phyloP scores from a whole-genome alignment of 2,888 invertebrate genomes.

The Tenthredo amoena region DNA sequence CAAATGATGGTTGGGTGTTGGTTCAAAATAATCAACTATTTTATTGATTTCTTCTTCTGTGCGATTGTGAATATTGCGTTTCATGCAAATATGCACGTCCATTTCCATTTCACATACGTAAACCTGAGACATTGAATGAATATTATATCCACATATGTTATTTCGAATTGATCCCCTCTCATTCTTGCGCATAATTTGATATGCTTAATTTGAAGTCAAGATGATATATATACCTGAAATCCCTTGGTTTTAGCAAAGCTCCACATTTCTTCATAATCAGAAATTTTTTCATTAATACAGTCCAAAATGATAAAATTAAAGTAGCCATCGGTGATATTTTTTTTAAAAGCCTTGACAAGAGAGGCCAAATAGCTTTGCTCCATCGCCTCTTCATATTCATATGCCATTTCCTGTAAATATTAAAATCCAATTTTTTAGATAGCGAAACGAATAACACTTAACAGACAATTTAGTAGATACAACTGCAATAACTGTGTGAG shows the following conservation, averaged over 20 bases:
- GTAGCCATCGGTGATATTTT: conserved; percentile 93
- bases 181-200: background rate
- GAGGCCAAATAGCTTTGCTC: conserved; percentile 91
- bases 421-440: conserved; percentile 34
- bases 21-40: conserved; percentile 86
- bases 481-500: background rate
- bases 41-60: conserved; percentile 88
- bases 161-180: background rate
- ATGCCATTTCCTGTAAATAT: conserved; percentile 85
- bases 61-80: conserved; percentile 92
- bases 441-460: conserved; percentile 12
- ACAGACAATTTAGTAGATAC: conserved; percentile 59
- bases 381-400: conserved; percentile 93
- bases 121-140: conserved; percentile 81
- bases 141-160: background rate
- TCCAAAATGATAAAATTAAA: conserved; percentile 97
- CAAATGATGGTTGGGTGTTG: conserved; percentile 90
- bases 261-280: conserved; percentile 93
- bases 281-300: conserved; percentile 91
- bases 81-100: conserved; percentile 88
- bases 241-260: conserved; percentile 91
- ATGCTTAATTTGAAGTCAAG: background rate
- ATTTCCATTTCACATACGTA: conserved; percentile 94
- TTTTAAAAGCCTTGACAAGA: conserved; percentile 93
- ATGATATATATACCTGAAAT: conserved; percentile 85